These are phyloP conservation scores for Amphimallon solstitiale DNA, from an alignment of 2,888 invertebrate species.

Conservation along the genomic window DNA sequence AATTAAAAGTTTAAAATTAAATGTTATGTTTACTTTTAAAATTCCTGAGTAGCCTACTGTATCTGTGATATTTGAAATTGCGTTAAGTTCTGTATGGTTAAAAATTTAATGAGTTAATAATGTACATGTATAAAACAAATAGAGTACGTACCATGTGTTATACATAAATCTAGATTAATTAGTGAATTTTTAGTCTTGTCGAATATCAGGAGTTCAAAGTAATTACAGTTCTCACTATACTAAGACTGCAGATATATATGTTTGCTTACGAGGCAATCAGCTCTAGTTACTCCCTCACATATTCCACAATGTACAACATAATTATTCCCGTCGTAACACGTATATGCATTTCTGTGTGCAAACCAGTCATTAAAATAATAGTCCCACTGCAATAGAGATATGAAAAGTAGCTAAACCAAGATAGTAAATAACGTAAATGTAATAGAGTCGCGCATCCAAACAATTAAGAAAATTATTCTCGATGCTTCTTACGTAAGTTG, in stretches of 20 bases:
- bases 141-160: no score
- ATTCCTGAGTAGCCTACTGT: no score
- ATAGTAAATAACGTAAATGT: constrained; percentile 19
- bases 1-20: no score
- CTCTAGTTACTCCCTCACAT: constrained; percentile 14
- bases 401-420: constrained; percentile 9
- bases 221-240: constrained; percentile 7
- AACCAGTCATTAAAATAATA: constrained; percentile 23
- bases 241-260: constrained; percentile 9
- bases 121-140: no score
- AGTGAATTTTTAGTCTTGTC: no score
- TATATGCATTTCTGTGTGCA: constrained; percentile 16
- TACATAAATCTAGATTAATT: no score
- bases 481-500: background rate
- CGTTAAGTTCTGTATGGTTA: no score
- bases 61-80: no score
- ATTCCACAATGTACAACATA: constrained; percentile 13
- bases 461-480: constrained; percentile 9
- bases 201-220: no score
- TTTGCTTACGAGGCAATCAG: constrained; percentile 24
- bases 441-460: background rate
- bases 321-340: constrained; percentile 25
- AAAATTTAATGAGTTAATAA: no score
- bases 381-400: constrained; percentile 16
- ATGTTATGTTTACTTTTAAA: no score